A percentile compares a stretch with the other conserved stretches of the same genome.
phyloP scores from a whole-genome alignment of 2,888 invertebrate genomes.

The Dynastes grantii region DNA sequence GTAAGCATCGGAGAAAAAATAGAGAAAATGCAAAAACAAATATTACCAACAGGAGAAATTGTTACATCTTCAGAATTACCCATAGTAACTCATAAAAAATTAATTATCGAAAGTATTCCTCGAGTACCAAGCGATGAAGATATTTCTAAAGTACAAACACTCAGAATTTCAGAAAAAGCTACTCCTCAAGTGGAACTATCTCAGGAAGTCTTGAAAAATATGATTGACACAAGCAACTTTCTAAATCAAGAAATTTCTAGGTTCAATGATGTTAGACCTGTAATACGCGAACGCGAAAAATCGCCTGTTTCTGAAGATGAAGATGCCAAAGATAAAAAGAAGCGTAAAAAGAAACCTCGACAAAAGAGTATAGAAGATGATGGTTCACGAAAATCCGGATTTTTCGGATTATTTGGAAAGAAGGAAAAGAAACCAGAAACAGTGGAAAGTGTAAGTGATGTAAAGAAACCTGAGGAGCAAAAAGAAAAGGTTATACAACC shows the following conservation, averaged over 20 bases:
- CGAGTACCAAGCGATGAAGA: constrained; percentile 8
- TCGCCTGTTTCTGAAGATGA: constrained; percentile 27
- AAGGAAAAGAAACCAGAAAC: constrained; percentile 54
- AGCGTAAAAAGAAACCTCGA: constrained; percentile 50
- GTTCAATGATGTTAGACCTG: constrained; percentile 51
- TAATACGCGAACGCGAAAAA: constrained; percentile 25
- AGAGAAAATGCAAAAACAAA: constrained; percentile 57
- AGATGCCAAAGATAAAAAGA: constrained; percentile 48
- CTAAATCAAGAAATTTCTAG: constrained; percentile 48
- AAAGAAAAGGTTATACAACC: constrained; percentile 21
- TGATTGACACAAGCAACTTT: constrained; percentile 50
- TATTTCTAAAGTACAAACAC: constrained; percentile 14
- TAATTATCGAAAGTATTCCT: background rate
- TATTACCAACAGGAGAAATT: constrained; percentile 49
- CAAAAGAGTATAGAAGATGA: constrained; percentile 52
- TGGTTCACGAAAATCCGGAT: constrained; percentile 54
- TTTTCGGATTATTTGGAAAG: constrained; percentile 59
- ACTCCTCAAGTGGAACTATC: constrained; percentile 37
- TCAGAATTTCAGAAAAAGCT: constrained; percentile 35
- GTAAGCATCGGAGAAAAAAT: constrained; percentile 38
- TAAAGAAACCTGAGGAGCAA: constrained; percentile 19
- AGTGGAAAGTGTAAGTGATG: constrained; percentile 7
- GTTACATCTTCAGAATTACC: background rate
- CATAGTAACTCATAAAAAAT: constrained; percentile 11
- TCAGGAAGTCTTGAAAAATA: constrained; percentile 46